These are phyloP conservation scores for Drosophila neotestacea DNA, from an alignment of 2,888 invertebrate genomes.

Conservation along the genomic window DNA sequence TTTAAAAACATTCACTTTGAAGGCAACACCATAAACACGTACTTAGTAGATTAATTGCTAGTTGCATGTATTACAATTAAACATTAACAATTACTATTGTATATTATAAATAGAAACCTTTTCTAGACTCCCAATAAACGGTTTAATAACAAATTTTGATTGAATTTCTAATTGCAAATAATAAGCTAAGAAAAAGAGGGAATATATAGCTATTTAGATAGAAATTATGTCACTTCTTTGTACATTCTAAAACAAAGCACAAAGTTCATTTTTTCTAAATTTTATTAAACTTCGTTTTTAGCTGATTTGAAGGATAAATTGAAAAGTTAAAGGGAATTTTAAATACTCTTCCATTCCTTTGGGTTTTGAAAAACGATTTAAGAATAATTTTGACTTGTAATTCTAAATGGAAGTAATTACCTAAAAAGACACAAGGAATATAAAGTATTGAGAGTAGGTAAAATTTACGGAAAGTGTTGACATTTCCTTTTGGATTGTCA, in stretches of 20 bases:
- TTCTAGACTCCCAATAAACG: slow-evolving; percentile 58
- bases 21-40: slow-evolving; percentile 26
- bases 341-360: too few relatives aligned
- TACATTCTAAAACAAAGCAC: too few relatives aligned
- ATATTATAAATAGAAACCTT: slow-evolving; percentile 48
- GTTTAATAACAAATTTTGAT: slow-evolving; percentile 26
- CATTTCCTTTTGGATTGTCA: not conserved
- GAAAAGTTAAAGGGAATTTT: too few relatives aligned
- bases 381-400: slow-evolving; percentile 19
- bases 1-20: slow-evolving; percentile 39
- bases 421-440: slow-evolving; percentile 10
- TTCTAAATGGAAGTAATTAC: slow-evolving; percentile 9
- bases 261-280: too few relatives aligned
- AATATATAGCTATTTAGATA: not conserved
- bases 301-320: too few relatives aligned
- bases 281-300: too few relatives aligned
- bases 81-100: slow-evolving; percentile 48
- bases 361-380: slow-evolving; percentile 10
- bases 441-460: not conserved
- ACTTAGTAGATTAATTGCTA: slow-evolving; percentile 63
- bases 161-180: slow-evolving; percentile 5
- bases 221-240: too few relatives aligned
- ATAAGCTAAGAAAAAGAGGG: slow-evolving; percentile 5
- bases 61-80: slow-evolving; percentile 62
- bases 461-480: not conserved